Evolutionary conservation across 2,113 vertebrate species (phyloP).

Genomic region (Hypomesus transpacificus): DNA sequence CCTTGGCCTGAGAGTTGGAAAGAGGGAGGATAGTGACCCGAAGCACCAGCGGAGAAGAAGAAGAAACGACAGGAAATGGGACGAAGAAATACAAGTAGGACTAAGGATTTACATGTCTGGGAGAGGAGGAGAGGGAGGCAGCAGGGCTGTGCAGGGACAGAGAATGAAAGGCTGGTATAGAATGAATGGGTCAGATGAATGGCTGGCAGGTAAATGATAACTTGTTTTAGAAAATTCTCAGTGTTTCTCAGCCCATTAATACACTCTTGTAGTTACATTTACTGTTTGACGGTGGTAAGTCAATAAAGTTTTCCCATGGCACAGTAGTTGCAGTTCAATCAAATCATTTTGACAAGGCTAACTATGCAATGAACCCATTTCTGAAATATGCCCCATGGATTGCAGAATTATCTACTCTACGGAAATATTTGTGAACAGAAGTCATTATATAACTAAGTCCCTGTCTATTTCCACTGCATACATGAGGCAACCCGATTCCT

Average conservation of each 20-base stretch:
- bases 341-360: background rate
- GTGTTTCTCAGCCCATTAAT: too few species aligned
- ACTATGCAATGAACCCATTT: background rate
- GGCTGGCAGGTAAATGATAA: too few species aligned
- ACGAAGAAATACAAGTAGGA: background rate
- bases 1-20: background rate
- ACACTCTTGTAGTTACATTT: background rate
- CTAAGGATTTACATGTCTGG: too few species aligned
- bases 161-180: too few species aligned
- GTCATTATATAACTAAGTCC: background rate
- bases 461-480: background rate
- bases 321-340: constrained; percentile 1
- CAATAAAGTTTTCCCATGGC: background rate
- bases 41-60: background rate
- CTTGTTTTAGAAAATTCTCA: too few species aligned
- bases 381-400: background rate
- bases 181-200: background rate
- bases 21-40: background rate
- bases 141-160: background rate
- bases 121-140: background rate
- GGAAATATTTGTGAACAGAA: background rate
- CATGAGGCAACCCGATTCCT: too few species aligned
- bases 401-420: background rate
- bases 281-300: background rate
- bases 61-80: background rate